Evolutionary conservation across 2,888 invertebrate species (phyloP), one percentile per base, ranked within the genome.

Genomic region (Tetragonula carbonaria): DNA sequence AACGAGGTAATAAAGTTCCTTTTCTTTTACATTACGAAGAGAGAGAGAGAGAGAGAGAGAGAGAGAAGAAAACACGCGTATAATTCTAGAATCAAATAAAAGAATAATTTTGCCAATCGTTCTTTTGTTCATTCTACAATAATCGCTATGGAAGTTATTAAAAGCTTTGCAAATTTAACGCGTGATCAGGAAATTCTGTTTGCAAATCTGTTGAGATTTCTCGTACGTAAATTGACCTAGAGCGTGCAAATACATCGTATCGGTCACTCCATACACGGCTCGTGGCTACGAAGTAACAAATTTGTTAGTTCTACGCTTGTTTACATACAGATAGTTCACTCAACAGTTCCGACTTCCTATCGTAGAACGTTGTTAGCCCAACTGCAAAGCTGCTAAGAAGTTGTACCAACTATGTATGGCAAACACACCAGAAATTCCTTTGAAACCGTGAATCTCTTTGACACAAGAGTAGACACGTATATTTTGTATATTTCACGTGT

Each of bases 391-490:
- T 67, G 28, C 55, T 70, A 66, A 78, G 28, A 85, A 80, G 76
- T 74, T 70, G 51, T 65, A 71, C 62, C 84, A 88, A 86, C 77
- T 82, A 87, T 81, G 83, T 83, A 63, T 55, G 86, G 72, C 59
- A 74, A 70, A 68, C 86, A 75, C 78, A 76, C 73, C 73, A 62
- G 71, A 86, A 71, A 88, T 87, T 84, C 87, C 79, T 79, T 77
- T 72, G 62, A 68, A 78, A 85, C 74, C 70, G 75, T 50, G 21
- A 55, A 65, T 66, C 53, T 62, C 68, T n/a, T 59, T 23, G 53
- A 55, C 33, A 18, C 33, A 50, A 18, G 18, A 6, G 23, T 21
- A 59, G 4, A 45, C 38, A 33, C 6, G 0, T 28, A 28, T 28
- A 28, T 21, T 1, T 23, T 51, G 2, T 51, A 16, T 50, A 23